Evolutionary conservation across 2,888 invertebrate genomes (phyloP), one percentile per base, ranked within the genome.

Genomic region (Perdita meconis): DNA sequence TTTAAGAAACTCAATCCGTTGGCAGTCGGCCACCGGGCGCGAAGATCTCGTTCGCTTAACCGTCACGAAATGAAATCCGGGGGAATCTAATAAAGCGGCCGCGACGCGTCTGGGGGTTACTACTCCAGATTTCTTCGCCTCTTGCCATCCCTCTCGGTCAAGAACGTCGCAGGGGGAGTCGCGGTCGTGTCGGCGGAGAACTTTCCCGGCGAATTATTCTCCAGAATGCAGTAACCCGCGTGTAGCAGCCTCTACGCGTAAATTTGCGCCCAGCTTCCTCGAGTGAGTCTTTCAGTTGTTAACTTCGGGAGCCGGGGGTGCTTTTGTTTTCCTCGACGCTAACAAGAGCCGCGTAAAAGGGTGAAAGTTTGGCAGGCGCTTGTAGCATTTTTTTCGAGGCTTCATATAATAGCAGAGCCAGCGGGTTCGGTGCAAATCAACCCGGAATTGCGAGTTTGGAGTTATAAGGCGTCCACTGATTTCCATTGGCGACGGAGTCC

Each of bases 191-290:
- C 40, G 42, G 13, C 10, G 51, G 47, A 60, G 16, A 64, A 55
- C 65, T 67, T 71, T 59, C 51, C 38, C 24, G 30, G n/a, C 26
- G 57, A 26, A 78, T 69, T 65, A 69, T 63, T 66, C 71, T 71
- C 26, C 53, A 56, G 73, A 78, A 84, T 78, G 74, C 78, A 76
- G 82, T 82, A 83, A 80, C 71, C n/a, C 51, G 60, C 44, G 68
- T 47, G 51, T 6, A 51, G 22, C 61, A 56, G 13, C 22, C 26
- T 26, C 51, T 51, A 8, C 65, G 65, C 22, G 66, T 51, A 68
- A 66, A 70, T 73, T 81, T 75, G 55, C 51, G 68, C 65, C 68
- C 66, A 22, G 50, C 60, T 61, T 65, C 68, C 57, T 60, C 40
- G 67, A 73, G 55, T 42, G 60, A 51, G 19, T n/a, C 57, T 56